phyloP scores from a whole-genome alignment of 2,888 invertebrate genomes.

The Aspidiotus rigidus region DNA sequence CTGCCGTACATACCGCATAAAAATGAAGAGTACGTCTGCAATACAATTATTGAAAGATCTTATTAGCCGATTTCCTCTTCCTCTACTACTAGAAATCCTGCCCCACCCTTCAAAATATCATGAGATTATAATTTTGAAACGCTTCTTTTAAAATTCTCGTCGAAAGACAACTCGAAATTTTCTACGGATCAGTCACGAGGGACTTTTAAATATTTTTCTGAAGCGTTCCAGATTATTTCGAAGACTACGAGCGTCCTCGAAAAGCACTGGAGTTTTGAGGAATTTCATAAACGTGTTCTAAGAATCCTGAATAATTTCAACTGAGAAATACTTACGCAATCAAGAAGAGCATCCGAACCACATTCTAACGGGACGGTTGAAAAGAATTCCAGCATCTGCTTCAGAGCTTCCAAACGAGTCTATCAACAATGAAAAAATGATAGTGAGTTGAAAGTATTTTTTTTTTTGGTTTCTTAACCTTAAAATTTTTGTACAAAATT shows the following conservation, averaged over 20 bases:
- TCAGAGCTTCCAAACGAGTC: slow-evolving; percentile 25
- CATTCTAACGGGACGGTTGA: slow-evolving; percentile 3
- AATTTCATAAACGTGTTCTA: too few species aligned
- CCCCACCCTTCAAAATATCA: neutral
- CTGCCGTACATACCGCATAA: slow-evolving; percentile 18
- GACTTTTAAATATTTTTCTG: too few species aligned
- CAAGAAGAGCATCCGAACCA: slow-evolving; percentile 10
- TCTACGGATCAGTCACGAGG: too few species aligned
- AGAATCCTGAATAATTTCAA: too few species aligned
- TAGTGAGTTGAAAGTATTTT: neutral
- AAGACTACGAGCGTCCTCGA: too few species aligned
- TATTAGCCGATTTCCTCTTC: too few species aligned
- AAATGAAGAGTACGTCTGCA: slow-evolving; percentile 22
- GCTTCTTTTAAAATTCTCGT: neutral
- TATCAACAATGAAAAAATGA: slow-evolving; percentile 9
- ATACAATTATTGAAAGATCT: neutral
- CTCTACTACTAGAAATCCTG: too few species aligned
- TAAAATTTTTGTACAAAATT: too few species aligned
- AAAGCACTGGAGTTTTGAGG: too few species aligned
- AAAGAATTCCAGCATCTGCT: slow-evolving; percentile 27
- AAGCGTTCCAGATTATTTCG: too few species aligned
- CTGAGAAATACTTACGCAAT: slow-evolving; percentile 9
- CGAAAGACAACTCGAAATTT: too few species aligned
- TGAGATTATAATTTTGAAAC: neutral
- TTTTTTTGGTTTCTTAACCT: neutral